Conservation (phyloP, 2,797 vertebrate species). For the Sebastes diploproa region DNA sequence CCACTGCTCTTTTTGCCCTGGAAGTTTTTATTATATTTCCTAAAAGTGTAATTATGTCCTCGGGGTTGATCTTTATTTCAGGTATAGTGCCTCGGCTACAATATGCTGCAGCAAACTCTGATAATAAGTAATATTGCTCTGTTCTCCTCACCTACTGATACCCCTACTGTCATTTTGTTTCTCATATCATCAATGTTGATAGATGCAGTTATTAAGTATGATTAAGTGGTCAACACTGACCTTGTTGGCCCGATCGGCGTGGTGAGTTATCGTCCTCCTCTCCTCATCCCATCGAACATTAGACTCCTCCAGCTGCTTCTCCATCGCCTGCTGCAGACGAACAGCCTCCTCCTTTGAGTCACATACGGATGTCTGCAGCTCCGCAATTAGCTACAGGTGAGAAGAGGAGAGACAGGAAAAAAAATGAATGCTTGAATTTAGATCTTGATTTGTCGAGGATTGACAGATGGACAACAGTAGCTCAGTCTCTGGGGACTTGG, state of each 20-base stretch:
- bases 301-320: conserved; percentile 85
- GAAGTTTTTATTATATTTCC: neutral
- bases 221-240: conserved; percentile 50
- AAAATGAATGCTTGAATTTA: neutral
- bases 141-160: neutral
- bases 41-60: neutral
- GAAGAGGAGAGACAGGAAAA: neutral
- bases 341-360: conserved; percentile 84
- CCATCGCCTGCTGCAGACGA: conserved; percentile 80
- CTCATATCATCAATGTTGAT: neutral
- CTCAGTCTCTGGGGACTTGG: neutral
- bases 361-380: conserved; percentile 85
- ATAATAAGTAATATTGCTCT: neutral
- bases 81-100: neutral
- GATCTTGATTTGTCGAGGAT: neutral
- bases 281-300: conserved; percentile 85
- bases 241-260: conserved; percentile 71
- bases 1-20: neutral
- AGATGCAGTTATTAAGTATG: neutral
- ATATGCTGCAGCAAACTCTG: neutral
- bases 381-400: conserved; percentile 83
- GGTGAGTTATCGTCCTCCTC: conserved; percentile 84
- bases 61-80: neutral
- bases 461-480: neutral
- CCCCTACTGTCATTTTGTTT: neutral